These are phyloP conservation scores for Tachina grossa DNA, from an alignment of 2,888 invertebrate genomes.

Conservation along the genomic window DNA sequence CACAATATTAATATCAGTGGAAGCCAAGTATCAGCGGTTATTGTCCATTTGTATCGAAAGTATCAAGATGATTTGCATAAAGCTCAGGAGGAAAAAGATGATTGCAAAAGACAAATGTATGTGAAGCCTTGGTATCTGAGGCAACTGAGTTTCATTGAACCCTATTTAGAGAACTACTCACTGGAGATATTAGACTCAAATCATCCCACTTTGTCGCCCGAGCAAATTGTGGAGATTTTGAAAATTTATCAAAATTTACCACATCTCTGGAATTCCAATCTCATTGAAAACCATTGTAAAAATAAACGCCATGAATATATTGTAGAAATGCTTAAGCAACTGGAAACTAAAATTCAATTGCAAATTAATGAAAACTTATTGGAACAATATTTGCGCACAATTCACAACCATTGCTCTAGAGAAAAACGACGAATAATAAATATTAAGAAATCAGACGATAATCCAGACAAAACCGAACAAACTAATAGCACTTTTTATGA, in stretches of 20 bases:
- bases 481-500: constrained; percentile 39
- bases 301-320: constrained; percentile 62
- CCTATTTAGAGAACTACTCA: constrained; percentile 57
- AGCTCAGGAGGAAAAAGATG: constrained; percentile 36
- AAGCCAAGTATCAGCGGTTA: constrained; percentile 56
- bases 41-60: constrained; percentile 54
- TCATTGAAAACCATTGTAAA: constrained; percentile 65
- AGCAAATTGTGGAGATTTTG: constrained; percentile 55
- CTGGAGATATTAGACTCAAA: constrained; percentile 42
- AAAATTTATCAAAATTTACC: constrained; percentile 54
- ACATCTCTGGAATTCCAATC: constrained; percentile 63
- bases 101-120: constrained; percentile 22
- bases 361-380: constrained; percentile 51
- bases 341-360: constrained; percentile 47
- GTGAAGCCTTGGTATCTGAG: constrained; percentile 50
- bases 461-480: not conserved
- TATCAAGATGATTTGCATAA: constrained; percentile 52
- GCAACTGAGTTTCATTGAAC: constrained; percentile 55
- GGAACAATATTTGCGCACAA: constrained; percentile 53
- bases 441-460: constrained; percentile 29
- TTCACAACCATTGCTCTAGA: constrained; percentile 55
- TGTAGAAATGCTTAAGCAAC: constrained; percentile 46
- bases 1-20: constrained; percentile 50
- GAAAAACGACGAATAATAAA: constrained; percentile 61
- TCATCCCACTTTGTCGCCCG: constrained; percentile 32